Conservation (phyloP, 2,797 vertebrate species). For the Labeo calbasu region DNA sequence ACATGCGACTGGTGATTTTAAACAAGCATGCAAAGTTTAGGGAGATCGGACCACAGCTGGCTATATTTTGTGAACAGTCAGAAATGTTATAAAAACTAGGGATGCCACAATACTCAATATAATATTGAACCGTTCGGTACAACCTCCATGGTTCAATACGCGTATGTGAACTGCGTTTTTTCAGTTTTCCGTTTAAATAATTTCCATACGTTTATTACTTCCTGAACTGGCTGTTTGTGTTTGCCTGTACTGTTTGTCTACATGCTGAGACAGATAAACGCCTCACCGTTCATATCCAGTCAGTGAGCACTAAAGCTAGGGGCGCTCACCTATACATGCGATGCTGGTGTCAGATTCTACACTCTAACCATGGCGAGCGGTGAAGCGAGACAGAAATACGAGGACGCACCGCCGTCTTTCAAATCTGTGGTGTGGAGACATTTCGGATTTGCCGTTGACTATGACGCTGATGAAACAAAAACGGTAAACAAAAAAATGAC, state of each 20-base stretch:
- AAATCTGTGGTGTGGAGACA: background rate
- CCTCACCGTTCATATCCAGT: background rate
- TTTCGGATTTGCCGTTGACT: background rate
- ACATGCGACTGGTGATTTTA: too few relatives aligned
- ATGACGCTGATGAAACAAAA: background rate
- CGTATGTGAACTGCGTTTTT: background rate
- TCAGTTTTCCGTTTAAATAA: background rate
- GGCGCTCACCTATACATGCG: background rate
- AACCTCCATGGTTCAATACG: too few relatives aligned
- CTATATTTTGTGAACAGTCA: too few relatives aligned
- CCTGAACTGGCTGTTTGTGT: background rate
- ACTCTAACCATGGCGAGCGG: background rate
- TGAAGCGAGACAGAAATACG: background rate
- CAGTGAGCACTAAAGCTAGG: background rate
- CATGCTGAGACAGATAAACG: background rate
- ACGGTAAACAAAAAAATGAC: slow-evolving; percentile 14
- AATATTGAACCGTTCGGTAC: too few relatives aligned
- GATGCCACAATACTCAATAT: too few relatives aligned
- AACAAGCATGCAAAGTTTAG: too few relatives aligned
- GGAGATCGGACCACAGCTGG: too few relatives aligned
- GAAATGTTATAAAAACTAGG: too few relatives aligned
- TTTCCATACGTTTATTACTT: background rate
- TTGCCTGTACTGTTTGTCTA: background rate
- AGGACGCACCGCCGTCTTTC: too few relatives aligned
- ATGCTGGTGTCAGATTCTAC: background rate